Evolutionary conservation across 2,888 invertebrate genomes (phyloP), one percentile per base, ranked within the genome.

Genomic region (Hecatera dysodea): DNA sequence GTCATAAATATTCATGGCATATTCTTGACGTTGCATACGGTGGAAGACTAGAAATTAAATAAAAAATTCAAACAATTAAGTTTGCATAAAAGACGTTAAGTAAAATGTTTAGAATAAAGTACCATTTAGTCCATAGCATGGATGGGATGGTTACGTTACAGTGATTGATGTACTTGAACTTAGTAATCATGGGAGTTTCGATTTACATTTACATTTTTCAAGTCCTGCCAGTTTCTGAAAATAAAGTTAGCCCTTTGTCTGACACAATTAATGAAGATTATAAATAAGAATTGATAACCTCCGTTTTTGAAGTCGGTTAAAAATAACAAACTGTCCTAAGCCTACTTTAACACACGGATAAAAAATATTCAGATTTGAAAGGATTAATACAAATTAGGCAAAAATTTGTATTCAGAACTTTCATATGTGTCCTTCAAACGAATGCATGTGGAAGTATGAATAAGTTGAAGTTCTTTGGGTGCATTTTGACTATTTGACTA

Each of bases 1-100:
- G 80, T 84, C 77, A 70, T 83, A 85, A 86, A 84, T 84, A 84
- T 82, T 80, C 73, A 76, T 85, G 63, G 73, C 52, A 50, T 68
- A 63, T 67, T 67, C 66, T 67, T 78, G 67, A 78, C 62, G 67
- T 53, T 72, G 48, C 50, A 62, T 52, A 42, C 1, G 39, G 9
- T 63, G 36, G 66, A 62, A 60, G 59, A 50, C 24, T 65, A 33
- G n/a, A 63, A 56, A 59, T 59, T 15, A 57, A 66, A 69, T 67
- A 55, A 70, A 33, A 66, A 46, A 12, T 53, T 15, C 19, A 55
- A 39, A 22, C 29, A 24, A 15, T 55, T 22, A 29, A 8, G 12
- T 64, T 55, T 15, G 0, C 9, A 4, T 19, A 24, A 17, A 15
- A 48, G 0, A 36, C 2, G 12, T 29, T 27, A 12, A 24, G 24